Evolutionary conservation across 2,797 vertebrate species (phyloP).

Genomic region (Neostethus bicornis): DNA sequence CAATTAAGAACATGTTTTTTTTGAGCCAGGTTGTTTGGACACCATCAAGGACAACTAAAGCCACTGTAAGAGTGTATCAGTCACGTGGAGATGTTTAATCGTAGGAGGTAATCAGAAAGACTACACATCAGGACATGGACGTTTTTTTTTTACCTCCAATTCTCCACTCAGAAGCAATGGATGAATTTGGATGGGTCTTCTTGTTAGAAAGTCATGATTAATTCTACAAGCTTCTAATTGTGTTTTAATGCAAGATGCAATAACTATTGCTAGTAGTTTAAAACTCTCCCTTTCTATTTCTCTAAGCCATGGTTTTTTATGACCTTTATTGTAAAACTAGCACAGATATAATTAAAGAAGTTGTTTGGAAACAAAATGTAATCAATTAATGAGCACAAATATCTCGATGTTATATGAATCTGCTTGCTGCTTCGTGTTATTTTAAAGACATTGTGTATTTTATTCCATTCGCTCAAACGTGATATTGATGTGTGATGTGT

Average conservation of each 20-base stretch:
- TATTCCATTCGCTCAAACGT: conserved; percentile 54
- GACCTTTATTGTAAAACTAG: conserved; percentile 52
- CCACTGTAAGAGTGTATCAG: conserved; percentile 9
- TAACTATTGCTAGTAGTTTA: conserved; percentile 42
- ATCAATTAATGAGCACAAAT: conserved; percentile 67
- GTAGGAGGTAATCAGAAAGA: conserved; percentile 7
- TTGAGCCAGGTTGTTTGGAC: conserved; percentile 30
- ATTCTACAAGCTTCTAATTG: conserved; percentile 36
- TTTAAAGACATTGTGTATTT: conserved; percentile 58
- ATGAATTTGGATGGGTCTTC: conserved; percentile 23
- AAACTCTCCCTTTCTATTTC: conserved; percentile 32
- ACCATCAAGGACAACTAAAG: conserved; percentile 18
- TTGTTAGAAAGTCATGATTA: conserved; percentile 39
- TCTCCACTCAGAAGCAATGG: conserved; percentile 43
- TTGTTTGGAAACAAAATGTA: conserved; percentile 40
- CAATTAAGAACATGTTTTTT: conserved; percentile 35
- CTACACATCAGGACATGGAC: conserved; percentile 22
- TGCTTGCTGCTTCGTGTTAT: conserved; percentile 57
- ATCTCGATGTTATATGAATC: conserved; percentile 58
- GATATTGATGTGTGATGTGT: conserved; percentile 54
- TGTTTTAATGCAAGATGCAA: conserved; percentile 36
- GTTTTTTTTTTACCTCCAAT: too few species aligned
- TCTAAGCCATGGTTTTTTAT: conserved; percentile 61
- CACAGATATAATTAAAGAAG: conserved; percentile 49
- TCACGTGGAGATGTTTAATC: conserved; percentile 7